Base-by-base conservation (phyloP, 2,888 invertebrate genomes). In the Folsomia candida region DNA sequence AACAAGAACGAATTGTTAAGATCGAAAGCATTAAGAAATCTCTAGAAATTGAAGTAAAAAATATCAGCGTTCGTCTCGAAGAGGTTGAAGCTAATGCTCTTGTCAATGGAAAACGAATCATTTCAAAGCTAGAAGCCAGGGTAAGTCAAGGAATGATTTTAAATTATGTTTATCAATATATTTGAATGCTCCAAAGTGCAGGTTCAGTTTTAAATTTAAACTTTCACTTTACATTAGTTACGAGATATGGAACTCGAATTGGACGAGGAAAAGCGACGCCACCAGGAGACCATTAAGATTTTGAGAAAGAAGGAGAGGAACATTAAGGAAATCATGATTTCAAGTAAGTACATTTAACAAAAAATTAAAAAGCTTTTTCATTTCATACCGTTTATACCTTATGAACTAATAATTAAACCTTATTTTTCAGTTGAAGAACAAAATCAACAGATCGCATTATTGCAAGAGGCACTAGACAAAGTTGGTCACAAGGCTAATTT, bases 401-500 rank as follows among this genome's bases (percentile, higher is more conserved):
- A n/a, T n/a, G n/a, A n/a, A n/a, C n/a, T n/a, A n/a, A n/a, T n/a
- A n/a, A n/a, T n/a, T n/a, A n/a, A n/a, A n/a, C n/a, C n/a, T n/a
- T n/a, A n/a, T n/a, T n/a, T n/a, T n/a, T n/a, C n/a, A n/a, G 91
- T 93, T 82, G 97, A 97, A 85, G 97, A 97, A 85, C 97, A 97
- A 86, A 92, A 96, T 85, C 96, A 95, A 90, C 95, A 94, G 86
- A 92, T 96, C 82, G 86, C 90, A 79, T 87, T 97, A 82, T 89
- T 97, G 81, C 94, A 95, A 85, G 97, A 97, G 84, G 86, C 91
- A 65, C 86, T 94, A 81, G 94, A 95, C 85, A 94, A 94, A 86
- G 85, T 91, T 82, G 86, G 86, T 83, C 91, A 93, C 87, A 97
- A 95, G 86, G 88, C 94, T 82, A 89, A 88, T 86, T 88, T 96